Conservation (phyloP, 2,888 invertebrate genomes). For the Graphium colonna region DNA sequence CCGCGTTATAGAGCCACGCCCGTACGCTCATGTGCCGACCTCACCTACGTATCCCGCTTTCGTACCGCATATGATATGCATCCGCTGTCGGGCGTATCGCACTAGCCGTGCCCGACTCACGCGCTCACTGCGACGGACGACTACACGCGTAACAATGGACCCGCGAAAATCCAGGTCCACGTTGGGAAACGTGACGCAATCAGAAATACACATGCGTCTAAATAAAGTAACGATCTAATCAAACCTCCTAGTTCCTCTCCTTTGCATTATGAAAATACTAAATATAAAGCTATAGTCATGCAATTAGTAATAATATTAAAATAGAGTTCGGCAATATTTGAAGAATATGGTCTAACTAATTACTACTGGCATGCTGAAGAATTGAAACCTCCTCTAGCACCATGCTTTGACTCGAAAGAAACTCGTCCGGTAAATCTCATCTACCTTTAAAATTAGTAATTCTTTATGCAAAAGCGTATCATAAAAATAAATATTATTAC, state of each 20-base stretch:
- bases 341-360: constrained; percentile 39
- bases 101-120: constrained; percentile 10
- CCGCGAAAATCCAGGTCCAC: constrained; percentile 23
- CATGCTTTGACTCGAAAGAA: constrained; percentile 60
- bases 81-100: not conserved
- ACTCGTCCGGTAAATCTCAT: constrained; percentile 45
- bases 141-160: not conserved
- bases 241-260: constrained; percentile 29
- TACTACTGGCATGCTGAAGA: constrained; percentile 69
- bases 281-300: constrained; percentile 60
- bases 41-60: constrained; percentile 55
- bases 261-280: constrained; percentile 36
- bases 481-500: constrained; percentile 32
- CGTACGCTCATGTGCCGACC: constrained; percentile 34
- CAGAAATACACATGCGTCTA: constrained; percentile 24
- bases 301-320: constrained; percentile 56
- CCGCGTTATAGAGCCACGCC: constrained; percentile 44
- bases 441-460: constrained; percentile 57
- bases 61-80: constrained; percentile 1
- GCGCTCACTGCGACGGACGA: constrained; percentile 5
- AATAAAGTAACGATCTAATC: constrained; percentile 21
- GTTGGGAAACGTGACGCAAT: constrained; percentile 18
- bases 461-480: constrained; percentile 55
- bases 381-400: constrained; percentile 38
- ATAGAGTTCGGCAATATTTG: constrained; percentile 36